Percentiles rank a stretch among this genome's conserved stretches.
Evolutionary conservation across 2,113 vertebrate genomes (phyloP).

Genomic region (Myrmecobius fasciatus): DNA sequence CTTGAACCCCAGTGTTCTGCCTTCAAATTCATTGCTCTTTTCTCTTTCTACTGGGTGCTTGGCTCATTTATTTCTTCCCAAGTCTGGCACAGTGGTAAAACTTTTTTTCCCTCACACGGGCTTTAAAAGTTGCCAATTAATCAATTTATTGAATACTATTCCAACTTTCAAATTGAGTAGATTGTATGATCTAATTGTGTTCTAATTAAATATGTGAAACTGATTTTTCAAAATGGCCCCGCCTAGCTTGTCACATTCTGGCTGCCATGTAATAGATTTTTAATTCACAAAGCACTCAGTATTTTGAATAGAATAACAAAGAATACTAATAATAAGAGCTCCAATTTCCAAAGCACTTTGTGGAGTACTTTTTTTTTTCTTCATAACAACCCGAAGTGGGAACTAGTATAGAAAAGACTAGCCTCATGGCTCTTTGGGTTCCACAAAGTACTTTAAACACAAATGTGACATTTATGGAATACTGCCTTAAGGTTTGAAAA

Average conservation of each 20-base stretch:
- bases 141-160: constrained; percentile 1
- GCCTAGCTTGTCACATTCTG: not conserved
- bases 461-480: not conserved
- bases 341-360: not conserved
- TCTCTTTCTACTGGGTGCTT: not conserved
- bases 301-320: not conserved
- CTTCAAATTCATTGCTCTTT: not conserved
- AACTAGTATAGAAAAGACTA: not conserved
- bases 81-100: not conserved
- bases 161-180: not conserved
- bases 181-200: not conserved
- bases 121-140: not conserved
- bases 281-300: not conserved
- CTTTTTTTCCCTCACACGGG: not conserved
- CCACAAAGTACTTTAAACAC: not conserved
- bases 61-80: not conserved
- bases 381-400: not conserved
- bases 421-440: not conserved
- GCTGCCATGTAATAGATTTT: not conserved
- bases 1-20: not conserved
- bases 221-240: not conserved
- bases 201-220: not conserved
- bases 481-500: not conserved
- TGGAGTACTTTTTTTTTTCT: not conserved
- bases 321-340: not conserved